Percentiles rank a stretch among this genome's conserved stretches.
These are phyloP conservation scores for Polylopha cassiicola DNA, from an alignment of 2,888 invertebrate species.

Conservation along the genomic window DNA sequence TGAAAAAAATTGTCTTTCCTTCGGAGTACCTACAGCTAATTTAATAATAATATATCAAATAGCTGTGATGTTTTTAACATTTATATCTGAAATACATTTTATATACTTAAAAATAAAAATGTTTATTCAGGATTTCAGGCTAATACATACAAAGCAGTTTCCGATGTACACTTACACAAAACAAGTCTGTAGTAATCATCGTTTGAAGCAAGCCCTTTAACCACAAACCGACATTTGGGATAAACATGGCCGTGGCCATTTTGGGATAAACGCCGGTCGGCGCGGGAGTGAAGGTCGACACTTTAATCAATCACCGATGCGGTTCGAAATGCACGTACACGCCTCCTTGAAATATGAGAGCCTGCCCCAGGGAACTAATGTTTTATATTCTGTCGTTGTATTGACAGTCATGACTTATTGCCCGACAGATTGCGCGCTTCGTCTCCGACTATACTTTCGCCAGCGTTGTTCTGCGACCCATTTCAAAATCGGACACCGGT, in stretches of 20 bases:
- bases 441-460: slow-evolving; percentile 24
- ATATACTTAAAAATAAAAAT: too few species aligned
- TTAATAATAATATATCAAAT: too few species aligned
- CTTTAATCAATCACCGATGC: slow-evolving; percentile 62
- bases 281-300: slow-evolving; percentile 51
- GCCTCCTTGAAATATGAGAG: slow-evolving; percentile 56
- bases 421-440: slow-evolving; percentile 45
- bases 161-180: slow-evolving; percentile 9
- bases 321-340: slow-evolving; percentile 56
- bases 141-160: too few species aligned
- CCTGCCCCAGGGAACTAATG: slow-evolving; percentile 50
- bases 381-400: slow-evolving; percentile 66
- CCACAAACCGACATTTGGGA: slow-evolving; percentile 18
- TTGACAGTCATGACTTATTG: slow-evolving; percentile 66
- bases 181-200: slow-evolving; percentile 19
- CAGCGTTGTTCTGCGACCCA: slow-evolving; percentile 21
- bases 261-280: too few species aligned
- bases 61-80: too few species aligned
- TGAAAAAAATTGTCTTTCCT: too few species aligned
- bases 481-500: slow-evolving; percentile 20
- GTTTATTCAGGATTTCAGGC: too few species aligned
- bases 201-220: slow-evolving; percentile 10
- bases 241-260: slow-evolving; percentile 15
- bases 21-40: too few species aligned
- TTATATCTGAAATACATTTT: too few species aligned